Base-by-base conservation (phyloP, 2,888 invertebrate genomes). In the Mythimna loreyi region DNA sequence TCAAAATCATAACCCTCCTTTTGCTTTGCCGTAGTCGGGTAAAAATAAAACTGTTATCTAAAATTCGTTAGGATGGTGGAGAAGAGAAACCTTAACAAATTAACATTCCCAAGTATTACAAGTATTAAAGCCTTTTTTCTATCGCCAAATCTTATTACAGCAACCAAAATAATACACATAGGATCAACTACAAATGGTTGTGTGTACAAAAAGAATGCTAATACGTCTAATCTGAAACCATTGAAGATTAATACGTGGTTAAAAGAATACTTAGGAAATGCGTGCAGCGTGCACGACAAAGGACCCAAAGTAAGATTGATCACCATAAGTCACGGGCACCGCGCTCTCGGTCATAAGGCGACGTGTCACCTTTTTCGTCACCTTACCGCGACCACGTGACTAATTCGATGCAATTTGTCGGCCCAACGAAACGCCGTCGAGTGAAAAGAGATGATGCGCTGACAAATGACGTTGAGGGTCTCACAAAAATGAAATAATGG, bases 401-500 rank as follows among this genome's bases (percentile, higher is more conserved):
- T 95, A 95, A 95, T 96, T 92, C 92, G 86, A 93, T 88, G 92
- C 95, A 93, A 96, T 95, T 95, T 94, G 95, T 95, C 95, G 91
- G 85, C 89, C 92, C 92, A 92, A 92, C 92, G 91, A 91, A 91
- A 91, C 90, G 88, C 86, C 90, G 92, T 87, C 91, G 86, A 92
- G 91, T 94, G 94, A 95, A 95, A 94, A 93, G 95, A 94, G 92
- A 92, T 94, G 94, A 94, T 93, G 94, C 88, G 90, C 90, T 95
- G 95, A 95, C 95, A 95, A 96, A 96, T 95, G 92, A 92, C 90
- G 91, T 91, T 89, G 93, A 93, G 94, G 93, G 92, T 90, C 94
- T 94, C 90, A 95, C 95, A 94, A 95, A 95, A 95, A 95, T 95
- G 89, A 94, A 90, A 94, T 95, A 95, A 96, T 95, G 93, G 93